These are phyloP conservation scores for Eulemur rufifrons DNA, from an alignment of 2,113 vertebrate species.

Conservation along the genomic window DNA sequence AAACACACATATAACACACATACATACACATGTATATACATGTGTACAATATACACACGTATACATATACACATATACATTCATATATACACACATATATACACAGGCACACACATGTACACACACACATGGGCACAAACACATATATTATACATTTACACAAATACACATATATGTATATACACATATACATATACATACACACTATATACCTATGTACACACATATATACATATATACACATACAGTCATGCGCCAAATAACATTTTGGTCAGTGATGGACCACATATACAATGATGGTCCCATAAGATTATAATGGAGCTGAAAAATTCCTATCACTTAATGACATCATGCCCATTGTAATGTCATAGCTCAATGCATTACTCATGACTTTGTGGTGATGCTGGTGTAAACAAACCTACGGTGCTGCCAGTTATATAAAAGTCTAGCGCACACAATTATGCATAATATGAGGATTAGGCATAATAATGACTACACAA, in stretches of 20 bases:
- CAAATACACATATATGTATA: neutral
- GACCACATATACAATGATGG: neutral
- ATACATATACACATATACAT: neutral
- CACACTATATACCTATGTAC: neutral
- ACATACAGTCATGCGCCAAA: neutral
- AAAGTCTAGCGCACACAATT: neutral
- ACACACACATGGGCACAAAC: neutral
- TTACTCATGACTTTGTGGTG: neutral
- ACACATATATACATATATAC: neutral
- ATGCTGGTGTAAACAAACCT: neutral
- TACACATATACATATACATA: neutral
- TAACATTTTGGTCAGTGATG: neutral
- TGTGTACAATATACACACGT: neutral
- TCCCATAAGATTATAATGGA: neutral
- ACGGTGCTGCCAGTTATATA: neutral
- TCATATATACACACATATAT: neutral
- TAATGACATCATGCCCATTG: neutral
- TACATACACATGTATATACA: neutral
- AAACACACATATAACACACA: neutral
- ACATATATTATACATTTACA: neutral
- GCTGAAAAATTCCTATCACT: neutral
- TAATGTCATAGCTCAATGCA: neutral
- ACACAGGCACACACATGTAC: neutral
- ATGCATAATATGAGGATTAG: too few species aligned
- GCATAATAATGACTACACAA: too few species aligned